Evolutionary conservation across 1,140 invertebrate species (phyloP).

Genomic region (Muscidifurax raptorellus): DNA sequence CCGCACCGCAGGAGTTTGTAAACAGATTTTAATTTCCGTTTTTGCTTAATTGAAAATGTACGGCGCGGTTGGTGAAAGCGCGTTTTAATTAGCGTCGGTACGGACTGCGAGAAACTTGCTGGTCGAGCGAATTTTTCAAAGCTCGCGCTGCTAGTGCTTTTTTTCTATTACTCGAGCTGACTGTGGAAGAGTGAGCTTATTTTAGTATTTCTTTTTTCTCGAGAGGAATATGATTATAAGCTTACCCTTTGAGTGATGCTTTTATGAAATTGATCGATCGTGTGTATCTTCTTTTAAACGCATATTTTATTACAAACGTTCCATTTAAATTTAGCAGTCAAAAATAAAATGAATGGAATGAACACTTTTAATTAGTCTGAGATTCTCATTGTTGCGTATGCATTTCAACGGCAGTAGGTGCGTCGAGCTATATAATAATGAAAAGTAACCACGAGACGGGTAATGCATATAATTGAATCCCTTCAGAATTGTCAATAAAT

Average conservation of each 20-base stretch:
- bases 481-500: too few species aligned
- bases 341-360: too few species aligned
- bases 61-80: neutral
- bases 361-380: too few species aligned
- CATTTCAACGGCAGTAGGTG: too few species aligned
- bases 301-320: too few species aligned
- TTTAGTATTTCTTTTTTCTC: neutral
- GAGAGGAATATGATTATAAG: neutral
- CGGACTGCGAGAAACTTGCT: neutral
- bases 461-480: too few species aligned
- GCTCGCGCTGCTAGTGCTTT: neutral
- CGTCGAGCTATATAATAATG: too few species aligned
- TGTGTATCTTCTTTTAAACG: too few species aligned
- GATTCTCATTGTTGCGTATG: too few species aligned
- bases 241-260: neutral
- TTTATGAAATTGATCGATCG: neutral
- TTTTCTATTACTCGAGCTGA: neutral
- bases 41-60: conserved; percentile 1
- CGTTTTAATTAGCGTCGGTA: neutral
- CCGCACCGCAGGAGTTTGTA: neutral
- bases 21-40: conserved; percentile 34
- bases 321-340: too few species aligned
- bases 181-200: too few species aligned
- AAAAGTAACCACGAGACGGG: too few species aligned
- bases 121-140: neutral